Evolutionary conservation across 2,113 vertebrate species (phyloP).

Genomic region (Brachypodius melanocephalos): DNA sequence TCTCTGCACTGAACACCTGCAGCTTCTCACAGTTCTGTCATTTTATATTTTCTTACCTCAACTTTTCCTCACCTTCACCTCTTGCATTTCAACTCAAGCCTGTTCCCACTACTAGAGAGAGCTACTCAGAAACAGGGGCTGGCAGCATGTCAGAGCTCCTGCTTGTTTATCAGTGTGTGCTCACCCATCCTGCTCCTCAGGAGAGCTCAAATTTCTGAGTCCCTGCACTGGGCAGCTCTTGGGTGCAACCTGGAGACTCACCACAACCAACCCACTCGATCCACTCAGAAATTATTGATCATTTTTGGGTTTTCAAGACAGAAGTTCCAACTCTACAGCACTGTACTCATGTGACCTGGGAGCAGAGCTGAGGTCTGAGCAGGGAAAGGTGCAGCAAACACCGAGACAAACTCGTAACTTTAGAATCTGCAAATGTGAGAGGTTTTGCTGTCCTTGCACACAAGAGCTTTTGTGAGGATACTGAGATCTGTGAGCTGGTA

Average conservation of each 20-base stretch:
- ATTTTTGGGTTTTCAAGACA: background rate
- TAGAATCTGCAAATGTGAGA: background rate
- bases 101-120: background rate
- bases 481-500: background rate
- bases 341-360: background rate
- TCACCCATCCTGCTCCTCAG: background rate
- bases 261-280: rapidly evolving
- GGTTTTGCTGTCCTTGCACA: background rate
- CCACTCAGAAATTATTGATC: background rate
- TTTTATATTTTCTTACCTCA: background rate
- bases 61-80: background rate
- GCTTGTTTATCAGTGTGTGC: background rate
- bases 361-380: background rate
- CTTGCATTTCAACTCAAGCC: background rate
- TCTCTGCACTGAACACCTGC: background rate
- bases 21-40: background rate
- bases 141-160: background rate
- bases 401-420: background rate
- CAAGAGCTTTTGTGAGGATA: background rate
- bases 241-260: background rate
- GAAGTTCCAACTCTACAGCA: background rate
- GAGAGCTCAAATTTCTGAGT: background rate
- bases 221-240: background rate
- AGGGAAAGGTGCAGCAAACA: background rate
- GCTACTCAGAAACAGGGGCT: background rate